phyloP scores from a whole-genome alignment of 2,113 vertebrate species.

The Crotalus tigris region DNA sequence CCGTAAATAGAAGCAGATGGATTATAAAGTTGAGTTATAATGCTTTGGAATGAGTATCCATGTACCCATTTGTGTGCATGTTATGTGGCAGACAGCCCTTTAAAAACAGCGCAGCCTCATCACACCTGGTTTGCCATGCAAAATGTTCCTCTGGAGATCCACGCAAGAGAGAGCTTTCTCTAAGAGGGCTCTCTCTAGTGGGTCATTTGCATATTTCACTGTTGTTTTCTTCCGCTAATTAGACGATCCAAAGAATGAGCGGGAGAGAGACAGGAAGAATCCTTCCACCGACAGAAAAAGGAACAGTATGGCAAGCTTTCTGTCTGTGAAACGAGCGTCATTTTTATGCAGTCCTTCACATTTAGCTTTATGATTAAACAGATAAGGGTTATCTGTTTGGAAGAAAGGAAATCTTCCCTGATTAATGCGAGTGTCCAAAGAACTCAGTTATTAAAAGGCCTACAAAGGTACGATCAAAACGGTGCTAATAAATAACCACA shows the following conservation, averaged over 20 bases:
- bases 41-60: background rate
- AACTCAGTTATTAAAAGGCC: conserved; percentile 1
- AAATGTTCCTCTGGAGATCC: background rate
- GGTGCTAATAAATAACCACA: background rate
- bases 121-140: background rate
- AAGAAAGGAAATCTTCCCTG: background rate
- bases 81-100: background rate
- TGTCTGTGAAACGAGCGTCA: background rate
- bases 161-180: background rate
- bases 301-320: background rate
- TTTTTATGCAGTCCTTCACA: background rate
- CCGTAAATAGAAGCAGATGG: background rate
- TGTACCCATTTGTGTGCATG: background rate
- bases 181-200: background rate
- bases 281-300: background rate
- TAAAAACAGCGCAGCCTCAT: background rate
- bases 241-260: background rate
- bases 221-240: background rate
- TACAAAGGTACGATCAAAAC: conserved; percentile 7
- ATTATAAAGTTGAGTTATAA: background rate
- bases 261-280: background rate
- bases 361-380: conserved; percentile 6
- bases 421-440: background rate
- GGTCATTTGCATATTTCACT: conserved; percentile 4
- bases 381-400: background rate